Conservation (phyloP, 2,113 vertebrate genomes). For the Poicephalus meyeri region DNA sequence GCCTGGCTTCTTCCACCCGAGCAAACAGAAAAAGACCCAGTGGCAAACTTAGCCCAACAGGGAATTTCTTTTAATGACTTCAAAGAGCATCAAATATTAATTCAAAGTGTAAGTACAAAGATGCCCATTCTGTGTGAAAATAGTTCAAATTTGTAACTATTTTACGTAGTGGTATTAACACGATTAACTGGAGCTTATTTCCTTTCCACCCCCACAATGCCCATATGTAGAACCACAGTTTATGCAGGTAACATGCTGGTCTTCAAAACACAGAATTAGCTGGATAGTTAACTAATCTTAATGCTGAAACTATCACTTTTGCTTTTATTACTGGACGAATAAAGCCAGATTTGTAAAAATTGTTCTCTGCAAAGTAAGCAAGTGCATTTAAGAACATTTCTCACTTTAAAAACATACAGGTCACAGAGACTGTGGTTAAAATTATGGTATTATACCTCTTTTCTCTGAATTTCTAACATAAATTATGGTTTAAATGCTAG, state of each 20-base stretch:
- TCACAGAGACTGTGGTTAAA: not conserved
- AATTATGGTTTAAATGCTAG: not conserved
- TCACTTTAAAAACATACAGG: not conserved
- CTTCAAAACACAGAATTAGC: not conserved
- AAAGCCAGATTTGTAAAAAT: not conserved
- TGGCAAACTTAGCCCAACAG: not conserved
- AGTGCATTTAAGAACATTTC: not conserved
- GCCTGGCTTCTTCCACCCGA: not conserved
- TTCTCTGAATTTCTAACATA: not conserved
- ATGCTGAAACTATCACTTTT: not conserved
- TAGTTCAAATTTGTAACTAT: not conserved
- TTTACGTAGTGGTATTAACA: not conserved
- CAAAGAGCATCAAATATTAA: not conserved
- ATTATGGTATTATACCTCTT: not conserved
- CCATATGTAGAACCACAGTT: not conserved
- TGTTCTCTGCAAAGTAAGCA: not conserved
- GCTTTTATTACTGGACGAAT: not conserved
- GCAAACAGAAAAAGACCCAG: not conserved
- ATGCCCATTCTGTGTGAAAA: not conserved
- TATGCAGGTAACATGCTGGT: not conserved
- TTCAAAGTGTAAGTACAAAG: not conserved
- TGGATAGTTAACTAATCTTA: not conserved
- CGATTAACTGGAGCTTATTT: not conserved
- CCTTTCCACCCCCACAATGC: not conserved
- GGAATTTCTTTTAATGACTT: not conserved